These are phyloP conservation scores for Macquaria ambigua DNA, from an alignment of 2,113 vertebrate genomes.

Conservation along the genomic window DNA sequence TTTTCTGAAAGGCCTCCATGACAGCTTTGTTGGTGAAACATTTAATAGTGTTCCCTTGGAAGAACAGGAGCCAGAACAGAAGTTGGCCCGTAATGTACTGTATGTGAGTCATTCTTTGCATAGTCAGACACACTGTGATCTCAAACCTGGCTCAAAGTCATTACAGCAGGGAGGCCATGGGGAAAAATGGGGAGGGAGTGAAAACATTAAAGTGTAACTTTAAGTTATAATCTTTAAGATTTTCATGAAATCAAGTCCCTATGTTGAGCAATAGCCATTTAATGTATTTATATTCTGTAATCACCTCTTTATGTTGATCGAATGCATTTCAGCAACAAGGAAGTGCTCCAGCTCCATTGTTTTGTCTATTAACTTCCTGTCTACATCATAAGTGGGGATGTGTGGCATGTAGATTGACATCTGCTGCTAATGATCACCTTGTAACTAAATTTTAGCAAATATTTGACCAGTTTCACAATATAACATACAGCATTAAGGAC, in stretches of 20 bases:
- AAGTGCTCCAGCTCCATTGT: too few relatives aligned
- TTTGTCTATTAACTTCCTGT: neutral
- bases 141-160: conserved; percentile 48
- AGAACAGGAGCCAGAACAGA: conserved; percentile 27
- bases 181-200: neutral
- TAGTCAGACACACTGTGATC: conserved; percentile 56
- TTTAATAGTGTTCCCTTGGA: conserved; percentile 46
- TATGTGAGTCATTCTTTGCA: conserved; percentile 55
- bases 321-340: neutral
- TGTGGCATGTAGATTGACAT: neutral
- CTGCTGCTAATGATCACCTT: neutral
- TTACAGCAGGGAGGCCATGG: conserved; percentile 28
- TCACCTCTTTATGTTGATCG: neutral
- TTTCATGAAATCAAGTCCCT: neutral
- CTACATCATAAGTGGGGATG: too few relatives aligned
- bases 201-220: neutral
- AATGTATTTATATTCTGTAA: neutral
- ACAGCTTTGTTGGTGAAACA: conserved; percentile 62
- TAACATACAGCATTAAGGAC: neutral
- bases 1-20: conserved; percentile 46
- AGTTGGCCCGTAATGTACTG: conserved; percentile 38
- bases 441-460: neutral
- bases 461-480: neutral
- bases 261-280: neutral
- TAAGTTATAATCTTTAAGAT: conserved; percentile 2